Evolutionary conservation across 1,140 invertebrate genomes (phyloP).

Genomic region (Andricus grossulariae): DNA sequence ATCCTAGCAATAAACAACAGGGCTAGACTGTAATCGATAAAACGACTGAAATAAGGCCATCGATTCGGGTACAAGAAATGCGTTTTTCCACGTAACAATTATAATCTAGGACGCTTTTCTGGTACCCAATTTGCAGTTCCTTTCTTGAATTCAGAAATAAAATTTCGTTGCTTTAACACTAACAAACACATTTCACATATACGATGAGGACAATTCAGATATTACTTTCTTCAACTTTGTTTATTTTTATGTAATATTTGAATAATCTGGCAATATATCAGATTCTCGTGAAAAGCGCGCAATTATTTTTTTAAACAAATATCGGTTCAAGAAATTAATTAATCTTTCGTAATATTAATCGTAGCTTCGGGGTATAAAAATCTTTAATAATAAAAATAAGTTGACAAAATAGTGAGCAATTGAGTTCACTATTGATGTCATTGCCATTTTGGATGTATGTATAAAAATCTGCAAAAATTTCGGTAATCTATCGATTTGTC

Average conservation of each 20-base stretch:
- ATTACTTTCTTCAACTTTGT: too few relatives aligned
- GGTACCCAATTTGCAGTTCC: background rate
- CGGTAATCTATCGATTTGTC: constrained; percentile 4
- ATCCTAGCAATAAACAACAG: constrained; percentile 3
- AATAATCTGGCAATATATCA: too few relatives aligned
- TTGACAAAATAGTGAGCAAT: background rate
- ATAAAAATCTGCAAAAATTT: background rate
- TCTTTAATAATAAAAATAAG: background rate
- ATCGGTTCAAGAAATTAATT: too few relatives aligned
- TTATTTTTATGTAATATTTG: too few relatives aligned
- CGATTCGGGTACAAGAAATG: constrained; percentile 10
- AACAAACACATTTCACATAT: background rate
- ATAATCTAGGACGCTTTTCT: background rate
- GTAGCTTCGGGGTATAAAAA: too few relatives aligned
- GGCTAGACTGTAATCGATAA: background rate
- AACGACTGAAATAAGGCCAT: constrained; percentile 10
- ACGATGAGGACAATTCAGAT: background rate
- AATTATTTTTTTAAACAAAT: too few relatives aligned
- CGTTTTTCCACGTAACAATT: background rate
- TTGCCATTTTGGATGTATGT: background rate
- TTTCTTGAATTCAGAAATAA: background rate
- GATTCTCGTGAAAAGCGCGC: too few relatives aligned
- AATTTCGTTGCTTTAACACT: constrained; percentile 11
- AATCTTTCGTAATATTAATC: too few relatives aligned
- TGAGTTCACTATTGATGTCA: background rate